These are phyloP conservation scores for Trididemnum clinides DNA, from an alignment of 23 tunicate species.

Conservation along the genomic window DNA sequence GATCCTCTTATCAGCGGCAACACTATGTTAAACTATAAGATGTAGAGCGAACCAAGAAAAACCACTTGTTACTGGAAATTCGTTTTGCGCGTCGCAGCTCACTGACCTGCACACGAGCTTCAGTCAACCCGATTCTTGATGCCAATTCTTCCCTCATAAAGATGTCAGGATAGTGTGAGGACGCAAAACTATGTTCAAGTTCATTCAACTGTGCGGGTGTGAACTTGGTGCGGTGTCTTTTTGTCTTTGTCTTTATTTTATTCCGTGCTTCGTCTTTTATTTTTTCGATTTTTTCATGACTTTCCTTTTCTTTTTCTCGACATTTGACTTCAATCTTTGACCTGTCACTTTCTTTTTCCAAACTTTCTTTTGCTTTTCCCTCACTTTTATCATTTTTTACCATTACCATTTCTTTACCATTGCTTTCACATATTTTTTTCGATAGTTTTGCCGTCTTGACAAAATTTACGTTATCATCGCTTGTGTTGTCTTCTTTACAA, in stretches of 20 bases:
- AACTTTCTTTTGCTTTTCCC: background rate
- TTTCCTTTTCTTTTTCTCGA: background rate
- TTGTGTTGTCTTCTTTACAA: background rate
- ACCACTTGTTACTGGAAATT: too few species aligned
- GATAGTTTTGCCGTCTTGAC: background rate
- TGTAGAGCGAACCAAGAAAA: too few species aligned
- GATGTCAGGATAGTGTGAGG: constrained; percentile 95
- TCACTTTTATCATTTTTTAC: background rate
- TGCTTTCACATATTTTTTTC: background rate
- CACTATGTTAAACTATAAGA: too few species aligned
- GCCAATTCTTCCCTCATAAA: constrained; percentile 97
- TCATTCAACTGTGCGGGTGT: constrained; percentile 85
- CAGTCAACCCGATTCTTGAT: constrained; percentile 69
- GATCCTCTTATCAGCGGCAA: too few species aligned
- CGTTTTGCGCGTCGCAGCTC: too few species aligned
- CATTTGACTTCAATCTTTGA: background rate
- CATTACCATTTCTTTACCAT: background rate
- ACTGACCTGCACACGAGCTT: constrained; percentile 97
- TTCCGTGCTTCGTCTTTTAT: background rate
- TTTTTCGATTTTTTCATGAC: background rate
- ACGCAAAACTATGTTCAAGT: constrained; percentile 72
- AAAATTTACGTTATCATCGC: background rate
- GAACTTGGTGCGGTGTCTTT: constrained; percentile 83
- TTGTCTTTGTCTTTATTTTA: constrained; percentile 23
- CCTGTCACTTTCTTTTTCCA: background rate